phyloP scores from a whole-genome alignment of 92 coral and sea anemone genomes.

The Zoanthus sociatus region DNA sequence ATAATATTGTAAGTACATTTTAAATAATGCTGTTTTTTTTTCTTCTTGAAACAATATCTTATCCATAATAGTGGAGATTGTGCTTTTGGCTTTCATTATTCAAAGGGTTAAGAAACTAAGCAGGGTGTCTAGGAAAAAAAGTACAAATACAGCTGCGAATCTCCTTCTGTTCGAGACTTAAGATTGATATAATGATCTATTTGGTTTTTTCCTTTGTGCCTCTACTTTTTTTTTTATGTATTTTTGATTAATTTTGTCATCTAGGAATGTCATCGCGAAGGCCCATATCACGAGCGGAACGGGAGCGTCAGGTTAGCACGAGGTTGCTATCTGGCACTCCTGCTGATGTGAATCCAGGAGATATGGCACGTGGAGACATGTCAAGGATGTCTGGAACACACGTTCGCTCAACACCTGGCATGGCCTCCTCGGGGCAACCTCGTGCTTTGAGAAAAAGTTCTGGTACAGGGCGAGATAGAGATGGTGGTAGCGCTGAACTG shows the following conservation, averaged over 20 bases:
- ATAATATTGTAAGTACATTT: too few species aligned
- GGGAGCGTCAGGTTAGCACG: slow-evolving; percentile 92
- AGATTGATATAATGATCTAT: too few species aligned
- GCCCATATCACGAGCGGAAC: slow-evolving; percentile 93
- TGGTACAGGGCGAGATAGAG: slow-evolving; percentile 91
- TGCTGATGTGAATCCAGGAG: slow-evolving; percentile 77
- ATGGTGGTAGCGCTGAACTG: slow-evolving; percentile 85
- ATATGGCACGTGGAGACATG: slow-evolving; percentile 87
- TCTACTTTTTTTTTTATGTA: not conserved
- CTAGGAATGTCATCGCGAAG: slow-evolving; percentile 68
- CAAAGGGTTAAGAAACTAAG: too few species aligned
- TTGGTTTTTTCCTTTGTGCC: not conserved
- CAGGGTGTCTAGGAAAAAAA: not conserved
- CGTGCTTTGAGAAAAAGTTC: slow-evolving; percentile 79
- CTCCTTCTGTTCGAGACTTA: too few species aligned
- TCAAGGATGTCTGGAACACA: slow-evolving; percentile 99
- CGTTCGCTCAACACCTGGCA: slow-evolving; percentile 91
- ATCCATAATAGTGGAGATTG: too few species aligned
- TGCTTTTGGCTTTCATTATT: too few species aligned
- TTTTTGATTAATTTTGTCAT: not conserved
- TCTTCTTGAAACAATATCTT: too few species aligned
- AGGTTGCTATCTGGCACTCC: slow-evolving; percentile 91
- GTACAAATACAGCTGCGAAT: not conserved
- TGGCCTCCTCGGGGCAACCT: slow-evolving; percentile 86
- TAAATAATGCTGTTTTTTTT: too few species aligned